phyloP scores from a whole-genome alignment of 2,113 vertebrate genomes.

The Gallinago paraguaiae region DNA sequence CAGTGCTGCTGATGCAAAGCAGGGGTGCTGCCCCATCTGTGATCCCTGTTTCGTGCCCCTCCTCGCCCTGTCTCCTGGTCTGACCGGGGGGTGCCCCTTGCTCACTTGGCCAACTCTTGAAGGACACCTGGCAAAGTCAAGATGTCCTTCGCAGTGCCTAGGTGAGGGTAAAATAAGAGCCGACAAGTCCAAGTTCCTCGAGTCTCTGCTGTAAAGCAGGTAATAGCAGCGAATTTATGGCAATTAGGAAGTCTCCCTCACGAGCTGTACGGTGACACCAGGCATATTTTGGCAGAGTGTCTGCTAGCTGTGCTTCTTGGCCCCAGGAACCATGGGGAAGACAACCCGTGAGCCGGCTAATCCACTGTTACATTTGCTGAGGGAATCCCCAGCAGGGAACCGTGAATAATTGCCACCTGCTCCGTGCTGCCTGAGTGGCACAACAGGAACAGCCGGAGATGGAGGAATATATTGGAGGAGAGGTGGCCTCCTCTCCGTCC shows the following conservation, averaged over 20 bases:
- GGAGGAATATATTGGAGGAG: neutral
- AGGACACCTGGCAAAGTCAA: neutral
- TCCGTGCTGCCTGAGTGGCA: neutral
- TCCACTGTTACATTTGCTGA: neutral
- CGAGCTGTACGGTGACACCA: neutral
- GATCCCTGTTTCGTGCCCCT: neutral
- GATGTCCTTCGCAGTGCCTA: neutral
- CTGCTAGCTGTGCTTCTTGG: neutral
- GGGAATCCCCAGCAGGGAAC: slow-evolving; percentile 28
- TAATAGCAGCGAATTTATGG: neutral
- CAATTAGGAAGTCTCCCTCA: slow-evolving; percentile 1
- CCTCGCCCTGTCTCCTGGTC: neutral
- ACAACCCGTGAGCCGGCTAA: neutral
- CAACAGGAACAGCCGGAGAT: neutral
- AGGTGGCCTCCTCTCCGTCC: neutral
- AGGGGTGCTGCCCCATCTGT: accelerated
- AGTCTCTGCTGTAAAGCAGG: neutral
- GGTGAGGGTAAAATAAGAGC: neutral
- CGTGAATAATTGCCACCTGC: slow-evolving; percentile 49
- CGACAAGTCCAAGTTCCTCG: neutral
- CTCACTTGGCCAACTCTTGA: neutral
- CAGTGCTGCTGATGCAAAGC: neutral
- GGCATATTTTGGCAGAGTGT: neutral
- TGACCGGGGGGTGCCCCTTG: neutral
- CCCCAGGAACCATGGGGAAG: neutral